These are phyloP conservation scores for Sylvicola fuscatus DNA, from an alignment of 2,888 invertebrate genomes.

Conservation along the genomic window DNA sequence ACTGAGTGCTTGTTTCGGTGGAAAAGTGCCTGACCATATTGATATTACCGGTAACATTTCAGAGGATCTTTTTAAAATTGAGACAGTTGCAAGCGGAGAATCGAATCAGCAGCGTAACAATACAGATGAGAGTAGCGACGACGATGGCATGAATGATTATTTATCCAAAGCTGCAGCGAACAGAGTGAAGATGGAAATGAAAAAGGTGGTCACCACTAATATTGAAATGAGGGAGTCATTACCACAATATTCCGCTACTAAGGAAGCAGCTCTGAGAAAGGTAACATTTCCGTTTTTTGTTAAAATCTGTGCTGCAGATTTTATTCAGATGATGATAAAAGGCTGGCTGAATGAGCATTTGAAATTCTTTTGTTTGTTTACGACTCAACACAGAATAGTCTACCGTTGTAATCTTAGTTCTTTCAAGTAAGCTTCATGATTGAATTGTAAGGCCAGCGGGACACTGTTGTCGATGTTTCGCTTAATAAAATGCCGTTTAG, in stretches of 20 bases:
- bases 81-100: too few species aligned
- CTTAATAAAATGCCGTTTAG: background rate
- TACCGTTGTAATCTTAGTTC: conserved; percentile 25
- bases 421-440: conserved; percentile 12
- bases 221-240: conserved; percentile 34
- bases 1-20: too few species aligned
- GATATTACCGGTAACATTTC: too few species aligned
- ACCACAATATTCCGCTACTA: conserved; percentile 23
- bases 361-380: conserved; percentile 8
- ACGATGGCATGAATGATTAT: too few species aligned
- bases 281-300: conserved; percentile 15
- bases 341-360: conserved; percentile 1
- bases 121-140: too few species aligned
- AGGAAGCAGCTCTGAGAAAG: conserved; percentile 33
- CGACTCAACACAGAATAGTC: conserved; percentile 14
- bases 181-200: conserved; percentile 32
- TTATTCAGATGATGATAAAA: background rate
- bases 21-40: too few species aligned
- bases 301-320: too few species aligned
- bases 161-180: conserved; percentile 8
- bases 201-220: conserved; percentile 39
- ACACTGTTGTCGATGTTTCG: conserved; percentile 10
- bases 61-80: too few species aligned
- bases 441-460: conserved; percentile 25
- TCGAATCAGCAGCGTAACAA: too few species aligned